phyloP scores from a whole-genome alignment of 2,888 invertebrate genomes.

The Caenorhabditis parvicauda region DNA sequence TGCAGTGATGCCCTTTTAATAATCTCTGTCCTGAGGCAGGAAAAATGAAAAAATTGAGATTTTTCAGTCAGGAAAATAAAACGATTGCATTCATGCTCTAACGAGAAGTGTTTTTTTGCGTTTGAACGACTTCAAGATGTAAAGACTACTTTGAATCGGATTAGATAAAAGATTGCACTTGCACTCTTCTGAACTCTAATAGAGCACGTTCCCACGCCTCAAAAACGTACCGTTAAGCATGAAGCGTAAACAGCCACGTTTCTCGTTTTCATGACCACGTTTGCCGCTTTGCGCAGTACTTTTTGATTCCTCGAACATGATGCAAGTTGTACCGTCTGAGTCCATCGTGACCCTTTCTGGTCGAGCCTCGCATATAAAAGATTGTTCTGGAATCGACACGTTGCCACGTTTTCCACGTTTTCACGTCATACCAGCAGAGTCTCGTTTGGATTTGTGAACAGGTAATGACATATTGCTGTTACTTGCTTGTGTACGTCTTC shows the following conservation, averaged over 20 bases:
- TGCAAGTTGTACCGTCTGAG: constrained; percentile 48
- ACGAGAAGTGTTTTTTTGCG: too few relatives aligned
- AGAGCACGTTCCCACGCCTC: too few relatives aligned
- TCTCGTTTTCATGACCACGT: constrained; percentile 46
- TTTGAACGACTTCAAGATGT: too few relatives aligned
- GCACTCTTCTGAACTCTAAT: too few relatives aligned
- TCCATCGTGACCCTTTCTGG: constrained; percentile 41
- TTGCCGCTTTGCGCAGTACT: constrained; percentile 44
- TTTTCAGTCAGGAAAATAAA: too few relatives aligned
- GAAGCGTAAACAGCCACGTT: constrained; percentile 56
- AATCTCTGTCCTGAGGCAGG: too few relatives aligned
- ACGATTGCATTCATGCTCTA: too few relatives aligned
- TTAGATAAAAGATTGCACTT: too few relatives aligned
- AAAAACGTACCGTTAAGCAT: constrained; percentile 41
- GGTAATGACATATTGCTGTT: constrained; percentile 57
- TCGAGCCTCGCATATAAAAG: constrained; percentile 36
- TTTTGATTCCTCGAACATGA: constrained; percentile 54
- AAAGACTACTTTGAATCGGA: too few relatives aligned
- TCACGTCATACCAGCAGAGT: constrained; percentile 13
- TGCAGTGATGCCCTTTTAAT: too few relatives aligned
- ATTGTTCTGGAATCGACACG: constrained; percentile 28
- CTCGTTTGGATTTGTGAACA: constrained; percentile 42
- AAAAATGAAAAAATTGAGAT: too few relatives aligned
- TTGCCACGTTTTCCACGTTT: constrained; percentile 12
- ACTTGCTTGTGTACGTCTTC: constrained; percentile 57